Evolutionary conservation across 2,797 vertebrate genomes (phyloP).

Genomic region (Lerista edwardsae): DNA sequence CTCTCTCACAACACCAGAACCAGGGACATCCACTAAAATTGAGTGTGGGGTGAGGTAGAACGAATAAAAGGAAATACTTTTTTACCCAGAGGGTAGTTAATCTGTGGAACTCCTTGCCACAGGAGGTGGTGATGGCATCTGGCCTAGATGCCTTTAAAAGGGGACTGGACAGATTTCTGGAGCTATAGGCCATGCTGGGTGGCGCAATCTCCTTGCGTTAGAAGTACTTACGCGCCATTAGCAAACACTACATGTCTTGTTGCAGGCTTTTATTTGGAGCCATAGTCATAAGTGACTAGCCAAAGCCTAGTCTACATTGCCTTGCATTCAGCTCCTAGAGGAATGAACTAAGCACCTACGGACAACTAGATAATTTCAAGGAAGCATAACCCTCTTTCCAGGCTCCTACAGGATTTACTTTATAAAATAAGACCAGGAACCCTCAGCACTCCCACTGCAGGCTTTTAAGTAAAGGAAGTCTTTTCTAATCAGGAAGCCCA

Average conservation of each 20-base stretch:
- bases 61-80: too few relatives aligned
- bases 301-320: not conserved
- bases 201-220: too few relatives aligned
- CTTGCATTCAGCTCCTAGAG: constrained; percentile 15
- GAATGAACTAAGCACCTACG: constrained; percentile 32
- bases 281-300: not conserved
- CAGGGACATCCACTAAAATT: too few relatives aligned
- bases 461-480: constrained; percentile 17
- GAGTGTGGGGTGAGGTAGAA: too few relatives aligned
- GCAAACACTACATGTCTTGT: not conserved
- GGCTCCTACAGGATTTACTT: constrained; percentile 15
- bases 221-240: too few relatives aligned
- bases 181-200: too few relatives aligned
- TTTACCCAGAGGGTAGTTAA: too few relatives aligned
- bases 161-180: too few relatives aligned
- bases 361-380: not conserved
- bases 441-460: constrained; percentile 9
- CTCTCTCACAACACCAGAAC: too few relatives aligned
- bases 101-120: too few relatives aligned
- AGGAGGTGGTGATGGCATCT: too few relatives aligned
- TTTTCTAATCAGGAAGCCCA: constrained; percentile 35
- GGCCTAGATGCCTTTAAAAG: too few relatives aligned
- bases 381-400: constrained; percentile 2
- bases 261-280: constrained; percentile 19
- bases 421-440: constrained; percentile 35